A percentile compares a stretch with the other conserved stretches of the same genome.
Evolutionary conservation across 1,140 invertebrate genomes (phyloP).

Genomic region (Parapsyche elsis): DNA sequence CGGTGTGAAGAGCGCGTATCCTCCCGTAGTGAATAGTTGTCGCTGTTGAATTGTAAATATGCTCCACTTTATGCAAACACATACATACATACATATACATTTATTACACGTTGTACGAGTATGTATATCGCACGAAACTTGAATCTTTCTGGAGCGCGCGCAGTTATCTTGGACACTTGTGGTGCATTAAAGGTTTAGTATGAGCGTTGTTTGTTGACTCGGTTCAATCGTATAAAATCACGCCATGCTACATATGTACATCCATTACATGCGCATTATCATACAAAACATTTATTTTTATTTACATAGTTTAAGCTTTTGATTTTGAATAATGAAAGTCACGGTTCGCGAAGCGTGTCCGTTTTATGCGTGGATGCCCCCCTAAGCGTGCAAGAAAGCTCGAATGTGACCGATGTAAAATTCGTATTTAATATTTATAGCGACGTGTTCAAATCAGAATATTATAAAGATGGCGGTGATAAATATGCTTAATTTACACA

Average conservation of each 20-base stretch:
- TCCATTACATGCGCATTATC: too few species aligned
- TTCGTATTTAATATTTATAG: too few species aligned
- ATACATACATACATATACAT: background rate
- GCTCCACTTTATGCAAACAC: background rate
- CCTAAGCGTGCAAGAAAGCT: background rate
- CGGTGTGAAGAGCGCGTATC: background rate
- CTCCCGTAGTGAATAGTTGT: constrained; percentile 25
- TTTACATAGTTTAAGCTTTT: background rate
- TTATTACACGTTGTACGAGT: background rate
- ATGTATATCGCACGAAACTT: constrained; percentile 1
- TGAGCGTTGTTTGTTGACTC: background rate
- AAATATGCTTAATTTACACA: background rate
- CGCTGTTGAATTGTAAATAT: constrained; percentile 40
- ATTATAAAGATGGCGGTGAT: too few species aligned
- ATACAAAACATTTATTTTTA: too few species aligned
- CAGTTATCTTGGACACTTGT: background rate
- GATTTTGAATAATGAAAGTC: background rate
- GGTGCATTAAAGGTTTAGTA: too few species aligned
- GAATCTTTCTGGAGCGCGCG: background rate
- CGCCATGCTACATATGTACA: too few species aligned
- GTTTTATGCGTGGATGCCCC: background rate
- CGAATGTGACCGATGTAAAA: background rate
- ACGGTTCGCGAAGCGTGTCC: constrained; percentile 23
- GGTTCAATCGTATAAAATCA: background rate
- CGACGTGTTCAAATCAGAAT: too few species aligned